A percentile compares a stretch with the other conserved stretches of the same genome.
phyloP scores from a whole-genome alignment of 2,797 vertebrate species.

The Lacerta viridis region DNA sequence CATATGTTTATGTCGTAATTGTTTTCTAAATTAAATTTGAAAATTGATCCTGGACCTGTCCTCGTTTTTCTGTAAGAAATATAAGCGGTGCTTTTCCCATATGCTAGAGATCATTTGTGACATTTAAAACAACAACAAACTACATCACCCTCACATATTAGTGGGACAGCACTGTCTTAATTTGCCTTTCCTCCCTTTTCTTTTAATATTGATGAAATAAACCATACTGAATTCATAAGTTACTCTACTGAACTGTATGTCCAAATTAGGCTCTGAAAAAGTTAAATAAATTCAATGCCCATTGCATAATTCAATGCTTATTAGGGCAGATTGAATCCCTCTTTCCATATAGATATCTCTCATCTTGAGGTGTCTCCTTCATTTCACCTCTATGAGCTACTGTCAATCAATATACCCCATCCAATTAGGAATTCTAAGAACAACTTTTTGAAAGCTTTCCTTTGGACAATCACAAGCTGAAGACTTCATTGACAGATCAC shows the following conservation, averaged over 20 bases:
- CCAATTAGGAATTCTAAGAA: neutral
- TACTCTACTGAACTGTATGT: constrained; percentile 28
- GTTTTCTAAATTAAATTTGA: constrained; percentile 22
- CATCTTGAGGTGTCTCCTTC: constrained; percentile 25
- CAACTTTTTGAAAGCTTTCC: constrained; percentile 24
- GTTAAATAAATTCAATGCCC: constrained; percentile 43
- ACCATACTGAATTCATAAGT: constrained; percentile 16
- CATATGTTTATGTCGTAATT: neutral
- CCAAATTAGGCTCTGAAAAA: constrained; percentile 38
- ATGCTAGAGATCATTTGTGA: neutral
- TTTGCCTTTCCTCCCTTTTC: constrained; percentile 21
- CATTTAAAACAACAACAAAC: neutral
- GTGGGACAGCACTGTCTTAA: too few species aligned
- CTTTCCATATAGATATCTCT: constrained; percentile 28
- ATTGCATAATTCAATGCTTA: constrained; percentile 43
- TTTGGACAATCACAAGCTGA: neutral
- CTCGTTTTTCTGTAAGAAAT: constrained; percentile 30
- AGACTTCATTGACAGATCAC: neutral
- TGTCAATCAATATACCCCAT: constrained; percentile 29
- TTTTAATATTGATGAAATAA: constrained; percentile 43
- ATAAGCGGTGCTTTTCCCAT: neutral
- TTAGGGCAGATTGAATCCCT: constrained; percentile 44
- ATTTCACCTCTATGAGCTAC: constrained; percentile 43
- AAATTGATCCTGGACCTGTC: neutral
- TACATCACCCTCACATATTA: neutral